These are phyloP conservation scores for Aegotheles bennettii DNA, from an alignment of 2,113 vertebrate species.

Conservation along the genomic window DNA sequence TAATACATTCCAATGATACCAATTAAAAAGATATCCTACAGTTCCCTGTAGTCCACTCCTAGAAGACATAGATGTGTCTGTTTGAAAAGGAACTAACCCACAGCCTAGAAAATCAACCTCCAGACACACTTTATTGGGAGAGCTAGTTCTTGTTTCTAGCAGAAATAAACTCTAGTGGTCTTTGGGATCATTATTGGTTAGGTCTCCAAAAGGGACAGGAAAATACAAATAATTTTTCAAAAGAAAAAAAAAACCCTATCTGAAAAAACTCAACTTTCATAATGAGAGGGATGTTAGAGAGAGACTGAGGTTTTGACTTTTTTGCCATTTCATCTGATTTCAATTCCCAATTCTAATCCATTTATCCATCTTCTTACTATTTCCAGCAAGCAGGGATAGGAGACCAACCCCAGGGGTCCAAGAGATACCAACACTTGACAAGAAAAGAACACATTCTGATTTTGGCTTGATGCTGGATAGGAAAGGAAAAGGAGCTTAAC, in stretches of 20 bases:
- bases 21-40: background rate
- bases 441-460: background rate
- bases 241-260: background rate
- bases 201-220: background rate
- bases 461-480: background rate
- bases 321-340: background rate
- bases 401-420: background rate
- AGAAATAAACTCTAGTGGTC: background rate
- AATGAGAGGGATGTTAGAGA: background rate
- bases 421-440: background rate
- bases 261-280: background rate
- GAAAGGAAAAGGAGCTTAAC: background rate
- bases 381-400: background rate
- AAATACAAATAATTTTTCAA: background rate
- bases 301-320: background rate
- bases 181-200: background rate
- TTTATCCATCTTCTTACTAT: no score
- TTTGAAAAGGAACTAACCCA: background rate
- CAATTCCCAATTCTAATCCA: background rate
- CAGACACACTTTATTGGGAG: background rate
- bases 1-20: background rate
- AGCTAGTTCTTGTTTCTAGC: background rate
- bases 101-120: background rate
- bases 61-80: background rate
- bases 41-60: background rate